Evolutionary conservation across 2,113 vertebrate genomes (phyloP).

Genomic region (Miniopterus natalensis): DNA sequence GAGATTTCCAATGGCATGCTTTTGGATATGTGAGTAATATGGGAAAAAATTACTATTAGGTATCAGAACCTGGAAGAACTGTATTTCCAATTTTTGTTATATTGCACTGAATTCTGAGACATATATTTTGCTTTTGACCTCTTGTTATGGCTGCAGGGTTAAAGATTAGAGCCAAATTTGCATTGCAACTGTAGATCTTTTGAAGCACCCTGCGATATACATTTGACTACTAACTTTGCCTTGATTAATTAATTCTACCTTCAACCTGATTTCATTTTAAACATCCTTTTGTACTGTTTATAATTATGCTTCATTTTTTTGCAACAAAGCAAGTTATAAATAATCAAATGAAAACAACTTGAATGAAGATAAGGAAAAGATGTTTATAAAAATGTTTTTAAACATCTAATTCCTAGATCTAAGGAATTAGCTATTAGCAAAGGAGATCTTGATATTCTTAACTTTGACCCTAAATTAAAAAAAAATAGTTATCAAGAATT

Average conservation of each 20-base stretch:
- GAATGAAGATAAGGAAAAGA: not conserved
- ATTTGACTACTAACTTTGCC: not conserved
- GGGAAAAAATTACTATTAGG: not conserved
- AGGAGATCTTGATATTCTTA: not conserved
- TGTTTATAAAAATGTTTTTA: not conserved
- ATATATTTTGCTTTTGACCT: not conserved
- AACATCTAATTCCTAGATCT: not conserved
- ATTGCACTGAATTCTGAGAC: not conserved
- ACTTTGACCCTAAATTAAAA: not conserved
- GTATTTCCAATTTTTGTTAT: not conserved
- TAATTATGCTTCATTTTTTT: not conserved
- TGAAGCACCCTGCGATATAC: not conserved
- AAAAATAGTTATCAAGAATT: not conserved
- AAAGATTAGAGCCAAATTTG: not conserved
- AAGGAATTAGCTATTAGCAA: not conserved
- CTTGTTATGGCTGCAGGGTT: not conserved
- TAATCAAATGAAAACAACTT: not conserved
- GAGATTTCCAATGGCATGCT: not conserved
- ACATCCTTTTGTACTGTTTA: not conserved
- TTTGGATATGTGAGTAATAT: not conserved
- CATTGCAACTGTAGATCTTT: not conserved
- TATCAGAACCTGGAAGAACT: not conserved
- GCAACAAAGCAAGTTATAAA: not conserved
- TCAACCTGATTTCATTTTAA: not conserved
- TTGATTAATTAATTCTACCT: not conserved